phyloP scores from a whole-genome alignment of 2,797 vertebrate species.

The Pterois miles region DNA sequence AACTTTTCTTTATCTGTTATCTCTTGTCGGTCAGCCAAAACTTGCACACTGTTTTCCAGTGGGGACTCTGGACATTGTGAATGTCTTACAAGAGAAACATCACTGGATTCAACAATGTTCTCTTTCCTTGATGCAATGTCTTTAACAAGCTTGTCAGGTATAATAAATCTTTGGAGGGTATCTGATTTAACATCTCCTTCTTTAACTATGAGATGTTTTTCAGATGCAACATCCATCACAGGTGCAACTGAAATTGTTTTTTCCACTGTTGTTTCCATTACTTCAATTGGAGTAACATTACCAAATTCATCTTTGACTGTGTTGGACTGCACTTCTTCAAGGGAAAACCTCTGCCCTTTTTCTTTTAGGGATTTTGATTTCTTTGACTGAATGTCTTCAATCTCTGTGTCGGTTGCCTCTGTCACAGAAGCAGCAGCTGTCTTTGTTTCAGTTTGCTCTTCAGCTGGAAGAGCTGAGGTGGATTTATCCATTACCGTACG shows the following conservation, averaged over 20 bases:
- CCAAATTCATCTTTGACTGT: constrained; percentile 29
- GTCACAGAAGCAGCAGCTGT: background rate
- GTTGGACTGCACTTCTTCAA: constrained; percentile 9
- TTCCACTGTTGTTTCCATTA: background rate
- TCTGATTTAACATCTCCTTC: constrained; percentile 20
- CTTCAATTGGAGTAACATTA: background rate
- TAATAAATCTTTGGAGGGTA: background rate
- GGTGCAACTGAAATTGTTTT: background rate
- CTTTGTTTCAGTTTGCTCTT: background rate
- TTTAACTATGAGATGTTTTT: constrained; percentile 3
- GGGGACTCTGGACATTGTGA: background rate
- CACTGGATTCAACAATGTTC: background rate
- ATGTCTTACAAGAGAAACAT: background rate
- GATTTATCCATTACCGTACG: background rate
- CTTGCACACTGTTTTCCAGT: background rate
- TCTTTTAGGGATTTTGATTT: background rate
- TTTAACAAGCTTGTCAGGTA: constrained; percentile 1
- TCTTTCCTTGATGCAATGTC: background rate
- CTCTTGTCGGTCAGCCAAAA: background rate
- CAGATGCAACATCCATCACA: constrained; percentile 30
- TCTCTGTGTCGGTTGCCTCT: background rate
- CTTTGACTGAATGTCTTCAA: background rate
- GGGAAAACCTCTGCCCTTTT: background rate
- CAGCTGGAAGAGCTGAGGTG: background rate
- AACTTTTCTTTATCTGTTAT: background rate